Evolutionary conservation across 2,797 vertebrate species (phyloP).

Genomic region (Pangasius djambal): DNA sequence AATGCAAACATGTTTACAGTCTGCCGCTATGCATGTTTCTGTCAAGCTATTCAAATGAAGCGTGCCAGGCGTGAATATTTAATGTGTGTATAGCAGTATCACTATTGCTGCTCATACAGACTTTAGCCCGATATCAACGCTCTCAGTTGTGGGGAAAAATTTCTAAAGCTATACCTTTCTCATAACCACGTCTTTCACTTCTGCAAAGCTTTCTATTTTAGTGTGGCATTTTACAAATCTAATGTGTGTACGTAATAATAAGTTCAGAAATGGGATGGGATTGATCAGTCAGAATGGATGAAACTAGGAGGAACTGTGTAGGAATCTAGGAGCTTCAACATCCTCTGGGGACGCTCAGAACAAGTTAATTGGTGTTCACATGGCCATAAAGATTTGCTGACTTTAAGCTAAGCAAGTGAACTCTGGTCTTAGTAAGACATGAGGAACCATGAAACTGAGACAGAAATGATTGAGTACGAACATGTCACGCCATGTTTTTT

Average conservation of each 20-base stretch:
- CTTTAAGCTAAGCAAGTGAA: background rate
- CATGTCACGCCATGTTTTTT: background rate
- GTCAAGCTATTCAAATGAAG: background rate
- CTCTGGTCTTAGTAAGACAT: background rate
- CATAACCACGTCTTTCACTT: background rate
- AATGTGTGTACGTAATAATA: background rate
- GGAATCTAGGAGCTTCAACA: too few relatives aligned
- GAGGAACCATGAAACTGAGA: slow-evolving; percentile 3
- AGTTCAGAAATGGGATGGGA: background rate
- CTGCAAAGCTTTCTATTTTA: background rate
- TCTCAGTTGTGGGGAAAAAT: background rate
- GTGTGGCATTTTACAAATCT: background rate
- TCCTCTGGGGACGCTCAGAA: background rate
- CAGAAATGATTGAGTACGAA: background rate
- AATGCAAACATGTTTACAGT: background rate
- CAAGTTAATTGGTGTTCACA: background rate
- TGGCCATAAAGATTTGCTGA: too few relatives aligned
- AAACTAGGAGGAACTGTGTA: background rate
- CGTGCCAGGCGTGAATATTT: background rate
- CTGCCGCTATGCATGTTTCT: too few relatives aligned
- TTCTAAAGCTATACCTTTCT: background rate
- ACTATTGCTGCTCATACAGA: background rate
- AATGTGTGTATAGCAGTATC: background rate
- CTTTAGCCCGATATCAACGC: background rate
- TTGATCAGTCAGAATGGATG: background rate